Evolutionary conservation across 2,888 invertebrate species (phyloP), one percentile per base, ranked within the genome.

Genomic region (Tricholauxania praeusta): DNA sequence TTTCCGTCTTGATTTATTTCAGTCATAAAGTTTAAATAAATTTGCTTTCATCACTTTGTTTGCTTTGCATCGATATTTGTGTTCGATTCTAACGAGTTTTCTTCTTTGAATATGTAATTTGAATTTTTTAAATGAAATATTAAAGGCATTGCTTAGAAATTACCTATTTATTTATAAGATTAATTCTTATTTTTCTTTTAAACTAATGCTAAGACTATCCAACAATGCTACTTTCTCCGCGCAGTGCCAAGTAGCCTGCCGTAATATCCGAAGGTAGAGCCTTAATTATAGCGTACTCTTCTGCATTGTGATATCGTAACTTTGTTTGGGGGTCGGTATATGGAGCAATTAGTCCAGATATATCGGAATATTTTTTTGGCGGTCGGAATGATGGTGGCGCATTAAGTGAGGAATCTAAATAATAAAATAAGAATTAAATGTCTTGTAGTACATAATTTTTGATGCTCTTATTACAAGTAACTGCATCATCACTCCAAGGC

Each of bases 311-410:
- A 85, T 93, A 98, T 77, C 93, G 91, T 8, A 98, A 88, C 84
- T 96, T 95, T 0, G 95, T 96, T 84, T 96, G 95, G 5, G 97
- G 95, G 88, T 97, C 97, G 78, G 94, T 93, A 82, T 97, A 98
- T 15, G 93, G 93, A 32, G 96, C 94, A 59, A 93, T 92, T 49
- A 97, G 87, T 0, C 97, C 97, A 71, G 96, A 96, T 76, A 97
- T 92, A 84, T 97, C 97, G 0, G 97, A 97, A 86, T 97, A 97
- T 82, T 97, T 97, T 83, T 96, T 96, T 0, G 95, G 92, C 6
- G 97, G 97, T 83, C 92, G 93, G 83, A 97, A 94, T 52, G 96
- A 94, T 53, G 97, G 96, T 14, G 96, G 96, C 39, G 96, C 96
- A 87, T 96, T 96, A 76, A 97, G 93, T 32, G 93, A 92, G 81